Evolutionary conservation across 2,113 vertebrate species (phyloP).

Genomic region (Pomatorhinus ruficollis): DNA sequence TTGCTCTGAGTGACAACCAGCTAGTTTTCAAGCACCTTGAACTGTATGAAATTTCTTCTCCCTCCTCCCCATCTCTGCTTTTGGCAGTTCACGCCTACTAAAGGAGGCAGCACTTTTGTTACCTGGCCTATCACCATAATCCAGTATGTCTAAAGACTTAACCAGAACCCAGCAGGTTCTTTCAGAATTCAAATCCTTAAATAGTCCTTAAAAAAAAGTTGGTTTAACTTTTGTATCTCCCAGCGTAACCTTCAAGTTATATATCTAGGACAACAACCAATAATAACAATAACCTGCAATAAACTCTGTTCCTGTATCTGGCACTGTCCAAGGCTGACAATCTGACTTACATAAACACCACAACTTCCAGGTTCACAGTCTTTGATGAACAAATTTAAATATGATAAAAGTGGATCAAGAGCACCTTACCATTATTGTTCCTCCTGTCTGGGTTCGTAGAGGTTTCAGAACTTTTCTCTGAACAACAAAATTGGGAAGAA

Average conservation of each 20-base stretch:
- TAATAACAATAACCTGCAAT: neutral
- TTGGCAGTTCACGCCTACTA: neutral
- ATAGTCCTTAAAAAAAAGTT: neutral
- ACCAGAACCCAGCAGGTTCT: neutral
- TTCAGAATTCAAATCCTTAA: neutral
- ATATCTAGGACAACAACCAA: neutral
- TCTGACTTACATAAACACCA: rapidly evolving
- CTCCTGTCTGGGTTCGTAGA: conserved; percentile 91
- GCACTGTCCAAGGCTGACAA: neutral
- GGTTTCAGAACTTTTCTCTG: conserved; percentile 92
- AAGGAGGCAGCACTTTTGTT: neutral
- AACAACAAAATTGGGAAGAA: conserved; percentile 93
- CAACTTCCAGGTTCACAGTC: neutral
- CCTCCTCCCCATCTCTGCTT: neutral
- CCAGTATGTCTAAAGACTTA: neutral
- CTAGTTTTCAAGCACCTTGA: neutral
- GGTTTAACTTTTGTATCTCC: neutral
- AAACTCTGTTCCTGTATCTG: neutral
- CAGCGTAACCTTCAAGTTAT: neutral
- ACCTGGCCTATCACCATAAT: neutral
- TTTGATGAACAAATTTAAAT: neutral
- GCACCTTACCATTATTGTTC: conserved; percentile 91
- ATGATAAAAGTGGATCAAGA: neutral
- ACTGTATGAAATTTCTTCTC: neutral
- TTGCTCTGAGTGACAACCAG: neutral